A percentile compares a stretch with the other conserved stretches of the same genome.
These are phyloP conservation scores for Silurus glanis DNA, from an alignment of 2,113 vertebrate species.

Conservation along the genomic window DNA sequence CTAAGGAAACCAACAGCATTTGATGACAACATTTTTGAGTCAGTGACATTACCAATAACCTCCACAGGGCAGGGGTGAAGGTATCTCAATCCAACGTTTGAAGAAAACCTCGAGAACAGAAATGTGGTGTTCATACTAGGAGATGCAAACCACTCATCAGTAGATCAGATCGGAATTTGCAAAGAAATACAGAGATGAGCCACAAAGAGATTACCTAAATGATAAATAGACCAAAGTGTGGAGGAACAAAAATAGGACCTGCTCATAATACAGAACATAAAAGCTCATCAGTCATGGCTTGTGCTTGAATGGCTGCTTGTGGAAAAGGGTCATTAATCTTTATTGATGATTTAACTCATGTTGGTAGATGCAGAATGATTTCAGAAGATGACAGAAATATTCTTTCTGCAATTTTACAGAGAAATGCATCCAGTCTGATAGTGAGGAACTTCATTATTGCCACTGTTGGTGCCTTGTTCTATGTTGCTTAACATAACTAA, in stretches of 20 bases:
- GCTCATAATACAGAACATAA: no score
- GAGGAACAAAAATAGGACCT: no score
- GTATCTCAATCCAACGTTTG: no score
- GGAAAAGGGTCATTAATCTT: background rate
- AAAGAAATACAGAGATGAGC: no score
- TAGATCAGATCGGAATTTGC: no score
- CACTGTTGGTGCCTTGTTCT: background rate
- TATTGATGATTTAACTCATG: background rate
- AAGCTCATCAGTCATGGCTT: background rate
- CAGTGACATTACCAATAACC: background rate
- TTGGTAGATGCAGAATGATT: background rate
- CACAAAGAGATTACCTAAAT: no score
- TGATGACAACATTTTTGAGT: background rate
- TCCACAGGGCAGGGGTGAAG: background rate
- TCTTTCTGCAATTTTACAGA: background rate
- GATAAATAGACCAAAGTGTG: no score
- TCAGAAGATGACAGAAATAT: background rate
- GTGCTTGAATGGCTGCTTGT: background rate
- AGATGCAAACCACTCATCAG: no score
- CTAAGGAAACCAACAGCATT: background rate
- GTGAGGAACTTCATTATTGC: background rate
- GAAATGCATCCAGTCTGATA: background rate
- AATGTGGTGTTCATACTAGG: no score
- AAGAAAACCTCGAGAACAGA: no score
- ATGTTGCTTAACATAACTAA: background rate